phyloP scores from a whole-genome alignment of 2,797 vertebrate species.

The Crax fasciolata region DNA sequence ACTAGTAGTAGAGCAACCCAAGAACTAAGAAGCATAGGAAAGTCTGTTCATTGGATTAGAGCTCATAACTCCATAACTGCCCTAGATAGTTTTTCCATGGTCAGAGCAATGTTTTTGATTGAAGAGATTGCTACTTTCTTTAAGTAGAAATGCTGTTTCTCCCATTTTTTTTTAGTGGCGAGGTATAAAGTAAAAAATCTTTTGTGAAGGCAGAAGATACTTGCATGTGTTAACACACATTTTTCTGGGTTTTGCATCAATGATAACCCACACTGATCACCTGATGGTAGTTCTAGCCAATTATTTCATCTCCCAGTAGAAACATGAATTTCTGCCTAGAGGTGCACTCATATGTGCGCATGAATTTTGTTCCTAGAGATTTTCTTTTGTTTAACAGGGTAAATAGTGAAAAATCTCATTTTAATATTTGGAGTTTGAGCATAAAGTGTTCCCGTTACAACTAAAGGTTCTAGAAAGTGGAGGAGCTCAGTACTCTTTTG shows the following conservation, averaged over 20 bases:
- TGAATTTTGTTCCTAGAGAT: background rate
- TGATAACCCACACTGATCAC: fast-evolving
- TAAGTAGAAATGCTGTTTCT: background rate
- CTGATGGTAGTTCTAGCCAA: background rate
- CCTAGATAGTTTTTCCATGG: background rate
- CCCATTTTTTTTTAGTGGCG: background rate
- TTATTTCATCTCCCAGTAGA: background rate
- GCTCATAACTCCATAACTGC: background rate
- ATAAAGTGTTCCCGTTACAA: background rate
- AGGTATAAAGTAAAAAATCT: background rate
- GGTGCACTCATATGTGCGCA: fast-evolving
- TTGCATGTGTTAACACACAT: fast-evolving
- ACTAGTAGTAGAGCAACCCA: background rate
- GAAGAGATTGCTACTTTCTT: background rate
- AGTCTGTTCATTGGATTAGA: background rate
- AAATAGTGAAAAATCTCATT: background rate
- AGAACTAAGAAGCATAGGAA: background rate
- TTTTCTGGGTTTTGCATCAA: background rate
- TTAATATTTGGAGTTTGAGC: background rate
- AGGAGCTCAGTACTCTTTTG: background rate
- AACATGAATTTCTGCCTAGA: background rate
- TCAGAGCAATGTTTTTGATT: background rate
- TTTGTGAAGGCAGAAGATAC: background rate
- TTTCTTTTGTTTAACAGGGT: background rate
- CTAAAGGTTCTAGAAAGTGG: background rate